These are phyloP conservation scores for Papilio helenus DNA, from an alignment of 1,140 invertebrate genomes.

Conservation along the genomic window DNA sequence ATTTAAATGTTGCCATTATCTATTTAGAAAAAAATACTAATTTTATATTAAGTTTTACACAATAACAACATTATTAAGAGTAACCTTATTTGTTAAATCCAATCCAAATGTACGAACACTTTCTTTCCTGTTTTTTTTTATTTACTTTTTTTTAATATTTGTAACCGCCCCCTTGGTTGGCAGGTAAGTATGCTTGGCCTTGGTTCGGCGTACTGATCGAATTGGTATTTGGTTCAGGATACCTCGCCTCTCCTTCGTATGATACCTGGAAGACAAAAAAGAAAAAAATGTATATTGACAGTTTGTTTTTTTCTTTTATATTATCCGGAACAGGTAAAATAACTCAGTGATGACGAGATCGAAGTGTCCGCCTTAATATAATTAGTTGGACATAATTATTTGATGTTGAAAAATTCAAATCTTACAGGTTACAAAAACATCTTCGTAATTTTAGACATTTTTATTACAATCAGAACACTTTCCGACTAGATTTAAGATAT, in stretches of 20 bases:
- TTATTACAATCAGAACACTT: too few relatives aligned
- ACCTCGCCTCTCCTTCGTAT: slow-evolving; percentile 85
- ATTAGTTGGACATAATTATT: too few relatives aligned
- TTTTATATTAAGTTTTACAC: not conserved
- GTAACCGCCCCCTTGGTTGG: slow-evolving; percentile 81
- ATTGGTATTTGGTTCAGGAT: slow-evolving; percentile 69
- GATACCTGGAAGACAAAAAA: slow-evolving; percentile 78
- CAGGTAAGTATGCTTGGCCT: slow-evolving; percentile 68
- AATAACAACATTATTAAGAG: slow-evolving; percentile 13
- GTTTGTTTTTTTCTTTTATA: too few relatives aligned
- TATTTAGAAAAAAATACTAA: not conserved
- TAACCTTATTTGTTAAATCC: slow-evolving; percentile 21
- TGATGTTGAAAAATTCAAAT: too few relatives aligned
- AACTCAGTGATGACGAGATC: too few relatives aligned
- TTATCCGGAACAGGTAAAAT: too few relatives aligned
- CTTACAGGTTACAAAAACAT: too few relatives aligned
- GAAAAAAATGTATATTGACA: not conserved
- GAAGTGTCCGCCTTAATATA: too few relatives aligned
- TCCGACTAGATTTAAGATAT: too few relatives aligned
- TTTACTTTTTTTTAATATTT: slow-evolving; percentile 80
- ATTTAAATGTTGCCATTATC: slow-evolving; percentile 12
- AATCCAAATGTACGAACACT: slow-evolving; percentile 14
- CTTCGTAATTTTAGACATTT: too few relatives aligned
- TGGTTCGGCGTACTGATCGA: slow-evolving; percentile 40
- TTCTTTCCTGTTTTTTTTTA: slow-evolving; percentile 25